A percentile compares a stretch with the other conserved stretches of the same genome.
These are phyloP conservation scores for Clivina fossor DNA, from an alignment of 2,888 invertebrate genomes.

Conservation along the genomic window DNA sequence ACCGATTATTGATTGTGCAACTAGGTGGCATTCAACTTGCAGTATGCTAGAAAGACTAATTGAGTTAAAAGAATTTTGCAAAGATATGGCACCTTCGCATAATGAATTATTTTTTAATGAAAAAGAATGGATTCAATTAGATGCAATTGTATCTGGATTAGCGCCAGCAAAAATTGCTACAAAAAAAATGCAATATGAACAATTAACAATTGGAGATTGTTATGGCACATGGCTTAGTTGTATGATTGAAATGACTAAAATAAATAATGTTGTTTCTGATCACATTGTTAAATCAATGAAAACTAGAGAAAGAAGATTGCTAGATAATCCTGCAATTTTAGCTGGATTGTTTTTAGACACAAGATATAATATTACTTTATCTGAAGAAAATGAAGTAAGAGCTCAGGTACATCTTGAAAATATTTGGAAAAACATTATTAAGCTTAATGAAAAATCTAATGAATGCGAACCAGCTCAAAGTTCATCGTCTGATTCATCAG, in stretches of 20 bases:
- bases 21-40: slow-evolving; percentile 23
- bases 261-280: slow-evolving; percentile 9
- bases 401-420: slow-evolving; percentile 11
- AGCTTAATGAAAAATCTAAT: slow-evolving; percentile 3
- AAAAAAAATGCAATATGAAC: background rate
- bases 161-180: slow-evolving; percentile 3
- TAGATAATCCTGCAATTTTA: slow-evolving; percentile 7
- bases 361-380: slow-evolving; percentile 5
- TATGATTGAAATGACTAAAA: slow-evolving; percentile 1
- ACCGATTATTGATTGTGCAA: slow-evolving; percentile 23
- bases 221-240: background rate
- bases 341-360: slow-evolving; percentile 11
- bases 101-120: background rate
- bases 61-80: slow-evolving; percentile 16
- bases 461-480: background rate
- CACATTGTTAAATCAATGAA: slow-evolving; percentile 8
- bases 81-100: slow-evolving; percentile 1
- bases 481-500: slow-evolving; percentile 1
- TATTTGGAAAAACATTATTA: slow-evolving; percentile 1
- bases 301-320: slow-evolving; percentile 5
- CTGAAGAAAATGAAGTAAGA: background rate
- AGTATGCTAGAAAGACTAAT: slow-evolving; percentile 23
- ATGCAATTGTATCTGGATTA: background rate
- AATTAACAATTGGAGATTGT: background rate
- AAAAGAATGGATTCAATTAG: background rate